Base-by-base conservation (phyloP, 2,113 vertebrate species). In the Chaenocephalus aceratus region DNA sequence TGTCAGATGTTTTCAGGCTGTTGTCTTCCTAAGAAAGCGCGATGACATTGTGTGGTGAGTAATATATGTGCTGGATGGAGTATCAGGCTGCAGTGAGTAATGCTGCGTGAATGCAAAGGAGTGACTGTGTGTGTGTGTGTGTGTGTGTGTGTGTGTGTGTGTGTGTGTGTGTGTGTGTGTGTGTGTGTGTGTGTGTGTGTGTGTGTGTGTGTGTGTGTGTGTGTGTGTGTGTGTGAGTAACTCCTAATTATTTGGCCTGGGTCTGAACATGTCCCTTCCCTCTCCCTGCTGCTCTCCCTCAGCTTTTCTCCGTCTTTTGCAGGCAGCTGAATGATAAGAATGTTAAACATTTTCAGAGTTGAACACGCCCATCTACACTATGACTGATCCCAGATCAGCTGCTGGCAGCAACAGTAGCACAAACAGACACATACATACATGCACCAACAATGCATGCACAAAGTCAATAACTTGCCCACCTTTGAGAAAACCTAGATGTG, bases 301-400 rank as follows among this genome's bases (percentile, higher is more conserved):
- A 72, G 71, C 52, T 41, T 86, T 75, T 88, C 85, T 68, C 82
- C 72, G 70, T 88, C 82, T 93, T 82, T 75, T 6, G 57, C 87
- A 85, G 72, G 80, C 85, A 89, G 80, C 88, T 93, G 91, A 94
- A 92, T 89, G 92, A 94, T 90, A 93, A 94, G 92, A 92, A 94
- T 93, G 92, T 92, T 89, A 91, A 94, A 92, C 82, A 94, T 92
- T 91, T 89, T 90, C 84, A 73, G 73, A 88, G 83, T 75, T 70
- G 63, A 89, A 75, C 86, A 89, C 89, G 69, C 93, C 92, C 89
- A 85, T 80, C 68, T 18, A 69, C 79, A 76, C 71, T 76, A 54
- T 44, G 53, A 49, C 82, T 77, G 82, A 89, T 82, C 85, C 63
- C 48, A 80, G 78, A 90, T 9, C 74, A 74, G 78, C 41, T 1